Percentiles rank a stretch among this genome's conserved stretches.
Conservation (phyloP, 92 coral and sea anemone genomes). For the Phenganax subtilis region DNA sequence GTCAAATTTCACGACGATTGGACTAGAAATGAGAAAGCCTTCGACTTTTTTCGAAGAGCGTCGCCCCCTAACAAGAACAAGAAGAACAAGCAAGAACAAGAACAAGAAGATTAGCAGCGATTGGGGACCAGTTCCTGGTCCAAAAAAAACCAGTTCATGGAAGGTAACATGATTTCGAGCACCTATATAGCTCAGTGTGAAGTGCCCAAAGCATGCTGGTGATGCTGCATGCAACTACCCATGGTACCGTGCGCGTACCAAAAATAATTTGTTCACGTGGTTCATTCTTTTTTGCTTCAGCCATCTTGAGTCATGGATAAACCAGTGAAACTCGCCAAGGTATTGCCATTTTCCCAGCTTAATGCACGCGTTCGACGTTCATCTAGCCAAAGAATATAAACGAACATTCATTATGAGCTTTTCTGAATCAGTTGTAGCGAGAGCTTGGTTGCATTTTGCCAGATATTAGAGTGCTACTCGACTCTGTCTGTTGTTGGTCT, state of each 20-base stretch:
- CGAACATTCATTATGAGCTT: background rate
- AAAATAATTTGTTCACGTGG: slow-evolving; percentile 70
- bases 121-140: no score
- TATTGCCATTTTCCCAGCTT: slow-evolving; percentile 36
- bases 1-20: no score
- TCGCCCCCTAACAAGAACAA: no score
- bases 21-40: no score
- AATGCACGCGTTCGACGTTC: slow-evolving; percentile 1
- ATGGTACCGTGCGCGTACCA: slow-evolving; percentile 44
- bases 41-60: no score
- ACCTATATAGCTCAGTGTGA: no score
- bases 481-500: background rate
- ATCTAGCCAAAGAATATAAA: background rate
- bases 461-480: background rate
- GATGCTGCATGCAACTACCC: slow-evolving; percentile 25
- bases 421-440: background rate
- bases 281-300: slow-evolving; percentile 67
- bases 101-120: no score
- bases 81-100: no score
- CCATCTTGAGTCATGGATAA: slow-evolving; percentile 94
- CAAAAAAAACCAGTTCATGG: no score
- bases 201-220: no score
- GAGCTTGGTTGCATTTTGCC: background rate
- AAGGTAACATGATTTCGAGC: no score
- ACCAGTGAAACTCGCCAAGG: slow-evolving; percentile 94